Percentiles rank a stretch among this genome's conserved stretches.
phyloP scores from a whole-genome alignment of 64 coral and sea anemone genomes.

The Porites lutea region DNA sequence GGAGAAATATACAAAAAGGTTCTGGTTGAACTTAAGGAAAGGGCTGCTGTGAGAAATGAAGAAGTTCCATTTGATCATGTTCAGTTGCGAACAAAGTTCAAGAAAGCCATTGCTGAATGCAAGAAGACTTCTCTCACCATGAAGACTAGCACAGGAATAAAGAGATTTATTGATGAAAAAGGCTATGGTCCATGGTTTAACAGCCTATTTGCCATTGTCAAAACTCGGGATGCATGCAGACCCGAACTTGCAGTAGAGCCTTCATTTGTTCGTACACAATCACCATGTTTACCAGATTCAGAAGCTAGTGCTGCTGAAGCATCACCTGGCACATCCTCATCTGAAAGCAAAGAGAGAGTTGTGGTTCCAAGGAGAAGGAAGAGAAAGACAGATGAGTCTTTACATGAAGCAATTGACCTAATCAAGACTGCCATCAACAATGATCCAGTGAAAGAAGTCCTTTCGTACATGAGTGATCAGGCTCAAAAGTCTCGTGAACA shows the following conservation, averaged over 20 bases:
- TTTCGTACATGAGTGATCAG: constrained; percentile 66
- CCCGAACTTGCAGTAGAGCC: constrained; percentile 60
- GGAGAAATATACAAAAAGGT: constrained; percentile 17
- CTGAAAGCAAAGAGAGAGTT: constrained; percentile 4
- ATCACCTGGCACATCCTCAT: neutral
- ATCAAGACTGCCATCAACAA: constrained; percentile 54
- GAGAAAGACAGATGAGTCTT: constrained; percentile 16
- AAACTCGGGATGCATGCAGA: constrained; percentile 65
- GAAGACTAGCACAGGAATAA: constrained; percentile 61
- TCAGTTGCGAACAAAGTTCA: constrained; percentile 64
- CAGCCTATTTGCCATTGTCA: constrained; percentile 53
- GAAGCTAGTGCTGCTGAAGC: neutral
- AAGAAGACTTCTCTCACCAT: constrained; percentile 66
- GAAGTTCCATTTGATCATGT: constrained; percentile 45
- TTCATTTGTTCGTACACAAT: constrained; percentile 2
- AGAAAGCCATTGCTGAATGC: constrained; percentile 67
- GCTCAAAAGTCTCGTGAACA: no score
- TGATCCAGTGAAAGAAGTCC: constrained; percentile 59
- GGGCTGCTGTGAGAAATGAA: constrained; percentile 30
- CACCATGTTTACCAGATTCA: neutral
- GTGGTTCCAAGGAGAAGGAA: neutral
- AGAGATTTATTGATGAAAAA: constrained; percentile 53
- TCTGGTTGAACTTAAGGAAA: constrained; percentile 38
- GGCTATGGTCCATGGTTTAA: constrained; percentile 71
- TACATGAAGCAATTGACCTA: constrained; percentile 32